These are phyloP conservation scores for Meta bourneti DNA, from an alignment of 2,888 invertebrate genomes.

Conservation along the genomic window DNA sequence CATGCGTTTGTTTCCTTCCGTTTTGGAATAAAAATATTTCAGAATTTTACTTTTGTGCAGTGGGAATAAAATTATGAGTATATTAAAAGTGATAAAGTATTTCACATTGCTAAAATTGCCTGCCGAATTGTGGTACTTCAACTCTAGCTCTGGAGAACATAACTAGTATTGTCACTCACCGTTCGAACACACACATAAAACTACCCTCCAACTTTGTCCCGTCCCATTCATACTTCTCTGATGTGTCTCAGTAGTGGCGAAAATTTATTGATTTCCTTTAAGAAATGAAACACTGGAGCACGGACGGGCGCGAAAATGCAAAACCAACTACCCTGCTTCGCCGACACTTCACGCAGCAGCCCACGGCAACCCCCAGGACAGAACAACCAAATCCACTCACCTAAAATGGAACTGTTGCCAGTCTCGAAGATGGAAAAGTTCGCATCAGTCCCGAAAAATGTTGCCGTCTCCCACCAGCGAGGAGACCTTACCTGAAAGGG, in stretches of 20 bases:
- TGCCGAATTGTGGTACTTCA: no score
- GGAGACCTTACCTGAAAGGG: constrained; percentile 6
- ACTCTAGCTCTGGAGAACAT: not conserved
- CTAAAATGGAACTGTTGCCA: constrained; percentile 25
- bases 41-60: no score
- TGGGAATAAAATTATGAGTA: no score
- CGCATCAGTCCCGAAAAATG: not conserved
- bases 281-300: constrained; percentile 53
- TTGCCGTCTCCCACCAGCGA: not conserved
- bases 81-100: no score
- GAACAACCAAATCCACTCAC: constrained; percentile 40
- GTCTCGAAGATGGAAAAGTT: not conserved
- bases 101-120: no score
- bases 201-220: constrained; percentile 21
- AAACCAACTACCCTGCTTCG: not conserved
- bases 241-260: constrained; percentile 24
- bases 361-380: not conserved
- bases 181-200: not conserved
- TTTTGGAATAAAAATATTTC: no score
- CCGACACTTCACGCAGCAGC: not conserved
- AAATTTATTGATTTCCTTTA: constrained; percentile 69
- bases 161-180: not conserved
- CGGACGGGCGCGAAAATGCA: constrained; percentile 43
- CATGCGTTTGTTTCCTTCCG: no score
- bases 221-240: constrained; percentile 45